A percentile compares a stretch with the other conserved stretches of the same genome.
Conservation (phyloP, 2,797 vertebrate species). For the Odontamblyopus lacepedii region DNA sequence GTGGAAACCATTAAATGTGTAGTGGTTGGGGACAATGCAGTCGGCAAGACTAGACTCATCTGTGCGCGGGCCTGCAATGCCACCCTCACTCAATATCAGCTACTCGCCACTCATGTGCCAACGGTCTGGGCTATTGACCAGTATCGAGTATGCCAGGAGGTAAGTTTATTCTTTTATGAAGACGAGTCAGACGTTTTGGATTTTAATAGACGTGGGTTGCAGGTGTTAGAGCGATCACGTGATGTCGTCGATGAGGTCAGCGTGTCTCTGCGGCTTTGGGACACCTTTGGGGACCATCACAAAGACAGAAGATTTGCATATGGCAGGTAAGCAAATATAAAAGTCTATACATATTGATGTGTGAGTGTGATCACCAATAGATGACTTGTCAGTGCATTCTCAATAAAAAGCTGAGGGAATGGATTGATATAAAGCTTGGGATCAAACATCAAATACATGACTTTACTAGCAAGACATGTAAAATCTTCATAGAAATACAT, state of each 20-base stretch:
- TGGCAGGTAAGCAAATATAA: slow-evolving; percentile 77
- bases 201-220: slow-evolving; percentile 24
- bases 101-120: slow-evolving; percentile 91
- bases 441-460: no score
- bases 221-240: slow-evolving; percentile 87
- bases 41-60: slow-evolving; percentile 90
- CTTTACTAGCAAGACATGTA: no score
- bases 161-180: slow-evolving; percentile 52
- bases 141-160: slow-evolving; percentile 93
- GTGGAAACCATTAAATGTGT: slow-evolving; percentile 95
- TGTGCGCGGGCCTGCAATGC: slow-evolving; percentile 91
- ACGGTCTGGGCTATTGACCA: slow-evolving; percentile 94
- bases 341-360: background rate
- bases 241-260: slow-evolving; percentile 89
- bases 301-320: slow-evolving; percentile 89
- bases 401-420: background rate
- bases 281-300: slow-evolving; percentile 89
- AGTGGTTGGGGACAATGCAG: slow-evolving; percentile 91
- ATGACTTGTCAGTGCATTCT: background rate
- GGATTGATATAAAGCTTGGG: no score
- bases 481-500: no score
- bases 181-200: background rate
- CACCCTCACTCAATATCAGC: slow-evolving; percentile 93
- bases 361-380: no score
- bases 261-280: slow-evolving; percentile 86